Evolutionary conservation across 1,140 invertebrate species (phyloP), one percentile per base, ranked within the genome.

Genomic region (Campodea augens): DNA sequence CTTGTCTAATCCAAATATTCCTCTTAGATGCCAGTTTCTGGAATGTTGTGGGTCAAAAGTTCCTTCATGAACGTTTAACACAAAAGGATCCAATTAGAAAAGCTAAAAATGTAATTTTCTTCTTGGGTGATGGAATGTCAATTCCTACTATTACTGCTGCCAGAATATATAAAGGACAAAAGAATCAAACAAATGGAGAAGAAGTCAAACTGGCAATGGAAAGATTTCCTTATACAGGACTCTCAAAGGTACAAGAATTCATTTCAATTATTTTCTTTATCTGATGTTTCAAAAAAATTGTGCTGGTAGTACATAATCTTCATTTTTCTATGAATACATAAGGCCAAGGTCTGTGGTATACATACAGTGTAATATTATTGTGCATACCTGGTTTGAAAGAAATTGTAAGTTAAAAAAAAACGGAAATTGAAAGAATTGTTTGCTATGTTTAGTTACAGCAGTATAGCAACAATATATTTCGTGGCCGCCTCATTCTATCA

Each of bases 91-190:
- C 49, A 32, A 45, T 19, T 4, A 53, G 58, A 1, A 54, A 57
- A 23, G 79, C 80, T 5, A 78, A 74, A 51, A 82, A 82, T 56
- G 63, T 80, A 0, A 74, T 85, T 13, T 57, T 85, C 46, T 78
- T 82, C 51, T 55, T 86, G 36, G 81, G 81, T 0, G 80, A 84
- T 55, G 82, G 82, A 2, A 75, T 85, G 70, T 78, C 77, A 1
- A 57, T 81, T 7, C 61, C 75, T 2, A 82, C 80, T 0, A 51
- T 82, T 7, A 74, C 74, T 0, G 75, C 78, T 0, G 72, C 72
- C 10, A 63, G 80, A 41, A 74, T 78, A 23, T 67, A 71, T 22
- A 68, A 72, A 52, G 78, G 77, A 0, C 77, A 81, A 54, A 57
- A 61, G 0, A 67, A 67, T 0, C 49, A 52, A 18, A 51, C 57